A percentile compares a stretch with the other conserved stretches of the same genome.
Evolutionary conservation across 2,113 vertebrate species (phyloP).

Genomic region (Mesitornis unicolor): DNA sequence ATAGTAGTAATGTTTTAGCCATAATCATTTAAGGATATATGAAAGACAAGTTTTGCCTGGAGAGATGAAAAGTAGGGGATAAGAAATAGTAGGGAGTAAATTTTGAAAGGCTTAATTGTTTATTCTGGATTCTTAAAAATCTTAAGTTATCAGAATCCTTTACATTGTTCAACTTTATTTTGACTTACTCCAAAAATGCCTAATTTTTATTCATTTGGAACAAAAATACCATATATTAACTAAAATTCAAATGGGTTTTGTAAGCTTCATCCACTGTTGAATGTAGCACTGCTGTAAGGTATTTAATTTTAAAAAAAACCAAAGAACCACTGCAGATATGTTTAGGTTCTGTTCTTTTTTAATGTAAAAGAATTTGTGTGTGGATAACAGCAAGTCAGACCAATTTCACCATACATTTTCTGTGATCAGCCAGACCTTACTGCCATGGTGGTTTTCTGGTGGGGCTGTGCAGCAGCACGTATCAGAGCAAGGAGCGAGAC

Average conservation of each 20-base stretch:
- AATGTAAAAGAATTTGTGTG: background rate
- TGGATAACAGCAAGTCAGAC: background rate
- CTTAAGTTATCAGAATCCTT: background rate
- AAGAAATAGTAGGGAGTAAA: background rate
- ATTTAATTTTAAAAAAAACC: background rate
- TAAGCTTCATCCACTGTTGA: background rate
- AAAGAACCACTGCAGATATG: background rate
- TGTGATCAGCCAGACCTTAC: background rate
- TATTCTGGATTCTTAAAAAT: background rate
- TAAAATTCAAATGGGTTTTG: background rate
- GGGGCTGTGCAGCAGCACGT: background rate
- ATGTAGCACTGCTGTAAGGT: background rate
- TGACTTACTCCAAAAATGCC: background rate
- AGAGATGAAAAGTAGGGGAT: background rate
- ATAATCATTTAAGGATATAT: background rate
- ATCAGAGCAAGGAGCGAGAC: fast-evolving
- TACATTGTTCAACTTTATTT: background rate
- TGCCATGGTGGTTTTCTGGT: background rate
- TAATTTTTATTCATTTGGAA: background rate
- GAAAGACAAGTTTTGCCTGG: background rate
- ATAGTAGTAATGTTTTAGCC: background rate
- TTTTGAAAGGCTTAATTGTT: background rate
- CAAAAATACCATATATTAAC: background rate
- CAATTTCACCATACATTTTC: background rate
- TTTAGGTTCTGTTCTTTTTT: background rate